A percentile compares a stretch with the other conserved stretches of the same genome.
Conservation (phyloP, 2,113 vertebrate species). For the Myiozetetes cayanensis region DNA sequence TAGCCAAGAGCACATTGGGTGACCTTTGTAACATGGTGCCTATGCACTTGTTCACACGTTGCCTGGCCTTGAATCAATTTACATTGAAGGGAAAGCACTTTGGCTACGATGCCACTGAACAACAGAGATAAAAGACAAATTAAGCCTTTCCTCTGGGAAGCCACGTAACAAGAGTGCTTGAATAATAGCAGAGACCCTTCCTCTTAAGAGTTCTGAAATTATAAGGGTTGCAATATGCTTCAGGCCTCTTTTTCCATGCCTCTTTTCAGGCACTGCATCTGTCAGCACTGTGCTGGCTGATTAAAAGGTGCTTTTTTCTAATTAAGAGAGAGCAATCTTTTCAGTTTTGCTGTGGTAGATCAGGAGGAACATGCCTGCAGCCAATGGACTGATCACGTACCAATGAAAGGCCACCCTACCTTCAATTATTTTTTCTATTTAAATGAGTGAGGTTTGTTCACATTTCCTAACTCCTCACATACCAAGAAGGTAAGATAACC, state of each 20-base stretch:
- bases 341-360: neutral
- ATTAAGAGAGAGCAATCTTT: neutral
- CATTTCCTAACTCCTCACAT: neutral
- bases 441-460: neutral
- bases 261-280: slow-evolving; percentile 13
- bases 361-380: neutral
- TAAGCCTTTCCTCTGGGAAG: neutral
- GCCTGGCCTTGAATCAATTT: neutral
- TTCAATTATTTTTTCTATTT: neutral
- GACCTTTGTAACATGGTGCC: neutral
- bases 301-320: slow-evolving; percentile 32
- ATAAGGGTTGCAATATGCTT: neutral
- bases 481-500: neutral
- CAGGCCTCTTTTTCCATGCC: neutral
- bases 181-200: neutral
- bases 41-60: neutral
- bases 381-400: neutral
- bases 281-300: neutral
- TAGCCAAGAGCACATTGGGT: neutral
- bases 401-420: neutral
- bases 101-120: neutral
- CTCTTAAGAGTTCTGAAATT: neutral
- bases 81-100: neutral
- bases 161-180: neutral
- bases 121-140: neutral